Percentiles rank a stretch among this genome's conserved stretches.
These are phyloP conservation scores for Kryptolebias marmoratus DNA, from an alignment of 2,113 vertebrate genomes.

Conservation along the genomic window DNA sequence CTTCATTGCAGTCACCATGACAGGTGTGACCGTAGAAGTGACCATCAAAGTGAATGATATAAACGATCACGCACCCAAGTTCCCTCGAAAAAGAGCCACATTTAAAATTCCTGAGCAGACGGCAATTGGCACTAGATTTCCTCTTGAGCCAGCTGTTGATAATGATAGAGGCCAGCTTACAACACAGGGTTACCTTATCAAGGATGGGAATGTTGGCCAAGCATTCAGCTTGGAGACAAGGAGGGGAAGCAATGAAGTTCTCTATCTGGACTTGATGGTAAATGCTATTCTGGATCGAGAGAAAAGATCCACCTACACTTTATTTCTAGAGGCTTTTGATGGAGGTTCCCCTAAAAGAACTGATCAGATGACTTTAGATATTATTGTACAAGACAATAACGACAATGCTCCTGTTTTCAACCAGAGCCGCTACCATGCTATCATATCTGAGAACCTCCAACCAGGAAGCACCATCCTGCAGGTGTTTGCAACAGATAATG, in stretches of 20 bases:
- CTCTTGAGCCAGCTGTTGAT: conserved; percentile 91
- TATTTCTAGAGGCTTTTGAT: conserved; percentile 93
- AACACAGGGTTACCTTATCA: conserved; percentile 92
- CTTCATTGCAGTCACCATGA: conserved; percentile 96
- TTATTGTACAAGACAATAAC: conserved; percentile 92
- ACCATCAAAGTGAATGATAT: conserved; percentile 93
- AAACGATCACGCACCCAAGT: conserved; percentile 92
- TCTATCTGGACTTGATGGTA: conserved; percentile 91
- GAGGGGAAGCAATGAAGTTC: conserved; percentile 85
- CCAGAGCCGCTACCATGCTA: conserved; percentile 95
- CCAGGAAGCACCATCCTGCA: conserved; percentile 93
- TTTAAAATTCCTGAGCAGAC: conserved; percentile 94
- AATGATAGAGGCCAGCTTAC: conserved; percentile 88
- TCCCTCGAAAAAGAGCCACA: conserved; percentile 80
- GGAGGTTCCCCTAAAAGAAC: conserved; percentile 89
- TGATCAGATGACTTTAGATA: conserved; percentile 88
- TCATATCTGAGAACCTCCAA: conserved; percentile 93
- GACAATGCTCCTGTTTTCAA: conserved; percentile 97
- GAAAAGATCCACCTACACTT: conserved; percentile 85
- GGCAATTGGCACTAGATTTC: conserved; percentile 87
- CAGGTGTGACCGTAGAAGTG: conserved; percentile 93
- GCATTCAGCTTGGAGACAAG: conserved; percentile 92
- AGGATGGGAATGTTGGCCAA: conserved; percentile 88
- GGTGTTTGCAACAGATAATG: conserved; percentile 91
- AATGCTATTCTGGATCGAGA: conserved; percentile 89